Percentiles rank a stretch among this genome's conserved stretches.
Conservation (phyloP, 1,140 invertebrate species). For the Hyles euphorbiae region DNA sequence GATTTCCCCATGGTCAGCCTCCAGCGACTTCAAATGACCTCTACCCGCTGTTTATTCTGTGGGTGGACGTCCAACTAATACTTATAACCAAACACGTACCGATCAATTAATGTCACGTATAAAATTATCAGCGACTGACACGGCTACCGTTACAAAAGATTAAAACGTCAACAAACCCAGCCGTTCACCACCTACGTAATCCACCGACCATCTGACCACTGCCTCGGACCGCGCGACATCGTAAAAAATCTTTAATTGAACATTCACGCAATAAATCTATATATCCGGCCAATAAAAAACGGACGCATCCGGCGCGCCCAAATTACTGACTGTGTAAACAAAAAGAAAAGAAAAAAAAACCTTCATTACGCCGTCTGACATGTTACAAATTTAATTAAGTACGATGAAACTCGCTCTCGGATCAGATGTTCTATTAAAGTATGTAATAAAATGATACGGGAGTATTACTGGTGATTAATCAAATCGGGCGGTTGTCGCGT, state of each 20-base stretch:
- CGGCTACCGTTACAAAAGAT: too few species aligned
- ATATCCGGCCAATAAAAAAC: slow-evolving; percentile 19
- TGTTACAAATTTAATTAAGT: slow-evolving; percentile 5
- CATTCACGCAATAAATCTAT: slow-evolving; percentile 18
- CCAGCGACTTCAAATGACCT: too few species aligned
- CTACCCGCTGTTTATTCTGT: too few species aligned
- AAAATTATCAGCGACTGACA: too few species aligned
- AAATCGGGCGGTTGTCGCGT: slow-evolving; percentile 12
- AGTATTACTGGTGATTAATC: slow-evolving; percentile 16
- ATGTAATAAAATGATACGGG: slow-evolving; percentile 14
- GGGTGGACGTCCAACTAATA: too few species aligned
- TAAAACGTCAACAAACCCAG: too few species aligned
- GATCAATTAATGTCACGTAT: too few species aligned
- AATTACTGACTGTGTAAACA: slow-evolving; percentile 15
- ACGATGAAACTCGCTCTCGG: too few species aligned
- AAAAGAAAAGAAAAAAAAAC: slow-evolving; percentile 2
- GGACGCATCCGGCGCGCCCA: slow-evolving; percentile 16
- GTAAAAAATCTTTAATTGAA: slow-evolving; percentile 19
- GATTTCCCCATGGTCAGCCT: too few species aligned
- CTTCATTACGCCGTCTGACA: neutral
- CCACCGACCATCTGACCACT: too few species aligned
- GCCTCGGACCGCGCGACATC: neutral
- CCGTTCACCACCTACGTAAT: too few species aligned
- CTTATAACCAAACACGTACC: too few species aligned
- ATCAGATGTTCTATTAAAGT: slow-evolving; percentile 4